A percentile compares a stretch with the other conserved stretches of the same genome.
These are phyloP conservation scores for Triplophysa siluroides DNA, from an alignment of 2,113 vertebrate genomes.

Conservation along the genomic window DNA sequence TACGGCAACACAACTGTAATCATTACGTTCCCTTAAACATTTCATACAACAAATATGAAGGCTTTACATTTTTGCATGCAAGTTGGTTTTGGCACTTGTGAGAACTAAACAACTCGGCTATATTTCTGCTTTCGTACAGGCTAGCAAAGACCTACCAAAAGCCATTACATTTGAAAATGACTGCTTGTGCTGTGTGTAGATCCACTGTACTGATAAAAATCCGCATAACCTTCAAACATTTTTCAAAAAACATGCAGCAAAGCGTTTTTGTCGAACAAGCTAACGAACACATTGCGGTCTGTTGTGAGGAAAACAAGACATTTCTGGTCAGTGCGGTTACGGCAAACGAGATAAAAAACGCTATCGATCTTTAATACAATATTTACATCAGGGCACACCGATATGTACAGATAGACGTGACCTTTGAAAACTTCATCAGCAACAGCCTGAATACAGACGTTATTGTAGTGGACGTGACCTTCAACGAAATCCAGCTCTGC, in stretches of 20 bases:
- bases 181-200: background rate
- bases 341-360: constrained; percentile 21
- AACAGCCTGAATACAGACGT: constrained; percentile 8
- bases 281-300: background rate
- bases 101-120: background rate
- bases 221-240: background rate
- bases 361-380: background rate
- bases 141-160: constrained; percentile 27
- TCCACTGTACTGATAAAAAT: background rate
- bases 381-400: constrained; percentile 62
- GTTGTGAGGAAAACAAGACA: background rate
- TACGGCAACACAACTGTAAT: constrained; percentile 23
- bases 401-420: constrained; percentile 71
- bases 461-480: constrained; percentile 20
- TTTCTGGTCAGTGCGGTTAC: constrained; percentile 10
- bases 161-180: constrained; percentile 1
- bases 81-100: constrained; percentile 54
- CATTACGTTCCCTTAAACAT: constrained; percentile 33
- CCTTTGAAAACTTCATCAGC: constrained; percentile 6
- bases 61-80: constrained; percentile 19
- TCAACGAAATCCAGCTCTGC: constrained; percentile 3
- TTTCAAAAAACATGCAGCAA: constrained; percentile 6
- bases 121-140: no score
- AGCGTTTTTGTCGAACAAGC: background rate
- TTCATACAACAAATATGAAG: constrained; percentile 23